Percentiles rank a stretch among this genome's conserved stretches.
These are phyloP conservation scores for Gasteruption jaculator DNA, from an alignment of 2,888 invertebrate genomes.

Conservation along the genomic window DNA sequence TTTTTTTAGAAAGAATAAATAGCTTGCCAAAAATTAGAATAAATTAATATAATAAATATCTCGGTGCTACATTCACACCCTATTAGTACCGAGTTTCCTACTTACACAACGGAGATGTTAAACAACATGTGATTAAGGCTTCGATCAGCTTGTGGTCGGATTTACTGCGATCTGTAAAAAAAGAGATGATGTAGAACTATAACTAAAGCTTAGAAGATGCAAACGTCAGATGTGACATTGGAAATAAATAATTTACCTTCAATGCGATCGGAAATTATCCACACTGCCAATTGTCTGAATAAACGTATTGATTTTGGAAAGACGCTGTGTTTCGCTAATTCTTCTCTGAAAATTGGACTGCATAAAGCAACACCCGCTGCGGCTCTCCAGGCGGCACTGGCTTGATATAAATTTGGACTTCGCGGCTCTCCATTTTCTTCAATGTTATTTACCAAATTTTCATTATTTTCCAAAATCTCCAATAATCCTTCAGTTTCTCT, in stretches of 20 bases:
- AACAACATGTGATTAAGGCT: conserved; percentile 45
- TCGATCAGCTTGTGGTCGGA: conserved; percentile 44
- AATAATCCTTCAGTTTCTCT: conserved; percentile 35
- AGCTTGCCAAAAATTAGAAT: no score
- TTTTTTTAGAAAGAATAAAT: no score
- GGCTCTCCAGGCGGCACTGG: conserved; percentile 44
- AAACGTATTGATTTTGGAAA: conserved; percentile 31
- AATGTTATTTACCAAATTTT: conserved; percentile 1
- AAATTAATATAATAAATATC: no score
- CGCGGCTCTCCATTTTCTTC: conserved; percentile 14
- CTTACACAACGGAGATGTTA: conserved; percentile 44
- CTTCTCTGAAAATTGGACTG: conserved; percentile 57
- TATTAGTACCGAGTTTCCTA: no score
- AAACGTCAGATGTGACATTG: neutral
- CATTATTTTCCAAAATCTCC: conserved; percentile 21
- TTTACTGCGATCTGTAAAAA: conserved; percentile 40
- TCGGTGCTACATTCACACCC: no score
- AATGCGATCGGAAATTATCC: conserved; percentile 38
- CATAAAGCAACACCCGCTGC: conserved; percentile 53
- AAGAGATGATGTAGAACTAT: conserved; percentile 8
- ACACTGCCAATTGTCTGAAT: conserved; percentile 35
- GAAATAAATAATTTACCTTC: conserved; percentile 28
- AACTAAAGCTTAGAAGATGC: neutral
- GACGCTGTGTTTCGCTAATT: conserved; percentile 48
- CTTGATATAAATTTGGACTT: conserved; percentile 34